Evolutionary conservation across 2,888 invertebrate species (phyloP).

Genomic region (Synergus itoensis): DNA sequence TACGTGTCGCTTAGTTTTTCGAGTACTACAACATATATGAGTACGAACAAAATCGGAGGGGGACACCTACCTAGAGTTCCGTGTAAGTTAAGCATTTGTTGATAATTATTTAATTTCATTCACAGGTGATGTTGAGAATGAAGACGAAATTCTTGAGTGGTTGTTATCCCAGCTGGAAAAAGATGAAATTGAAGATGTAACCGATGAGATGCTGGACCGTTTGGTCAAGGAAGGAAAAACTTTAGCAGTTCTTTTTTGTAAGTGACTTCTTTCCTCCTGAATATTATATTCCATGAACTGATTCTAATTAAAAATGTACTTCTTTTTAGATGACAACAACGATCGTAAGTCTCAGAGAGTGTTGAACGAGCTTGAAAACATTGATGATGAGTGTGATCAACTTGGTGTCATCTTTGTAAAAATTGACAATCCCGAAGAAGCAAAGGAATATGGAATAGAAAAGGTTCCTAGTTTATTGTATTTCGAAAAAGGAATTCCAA

Average conservation of each 20-base stretch:
- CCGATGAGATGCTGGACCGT: conserved; percentile 95
- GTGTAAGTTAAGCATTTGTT: background rate
- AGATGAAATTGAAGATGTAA: conserved; percentile 96
- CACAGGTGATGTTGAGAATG: conserved; percentile 89
- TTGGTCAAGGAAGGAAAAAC: conserved; percentile 93
- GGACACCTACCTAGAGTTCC: too few relatives aligned
- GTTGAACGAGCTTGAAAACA: conserved; percentile 93
- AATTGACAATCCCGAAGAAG: conserved; percentile 94
- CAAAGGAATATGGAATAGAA: conserved; percentile 94
- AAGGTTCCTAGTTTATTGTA: conserved; percentile 92
- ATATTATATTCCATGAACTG: background rate
- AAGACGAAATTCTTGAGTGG: conserved; percentile 94
- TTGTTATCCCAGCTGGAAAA: conserved; percentile 91
- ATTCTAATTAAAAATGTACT: conserved; percentile 1
- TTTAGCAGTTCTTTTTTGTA: conserved; percentile 94
- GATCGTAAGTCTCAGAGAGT: conserved; percentile 92
- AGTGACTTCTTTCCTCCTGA: conserved; percentile 72
- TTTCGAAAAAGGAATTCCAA: conserved; percentile 92
- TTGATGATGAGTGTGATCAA: conserved; percentile 94
- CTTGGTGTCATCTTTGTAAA: conserved; percentile 95
- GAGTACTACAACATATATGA: too few relatives aligned
- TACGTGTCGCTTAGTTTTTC: too few relatives aligned
- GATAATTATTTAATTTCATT: conserved; percentile 49
- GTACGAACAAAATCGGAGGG: too few relatives aligned
- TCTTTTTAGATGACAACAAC: conserved; percentile 89